Percentiles rank a stretch among this genome's conserved stretches.
Evolutionary conservation across 2,888 invertebrate genomes (phyloP).

Genomic region (Acleris emargana): DNA sequence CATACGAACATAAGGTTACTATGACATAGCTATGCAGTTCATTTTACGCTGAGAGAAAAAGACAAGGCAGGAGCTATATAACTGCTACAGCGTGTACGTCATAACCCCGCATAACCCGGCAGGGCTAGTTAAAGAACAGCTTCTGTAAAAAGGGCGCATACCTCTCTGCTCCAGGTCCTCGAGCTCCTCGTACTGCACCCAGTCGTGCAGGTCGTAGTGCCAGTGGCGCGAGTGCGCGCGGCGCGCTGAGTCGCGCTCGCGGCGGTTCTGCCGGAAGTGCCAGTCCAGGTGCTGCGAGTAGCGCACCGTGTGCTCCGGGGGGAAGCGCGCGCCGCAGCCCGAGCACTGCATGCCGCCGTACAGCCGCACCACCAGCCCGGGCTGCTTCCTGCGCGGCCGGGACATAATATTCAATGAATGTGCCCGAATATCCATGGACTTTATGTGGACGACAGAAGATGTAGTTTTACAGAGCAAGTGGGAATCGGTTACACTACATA

Average conservation of each 20-base stretch:
- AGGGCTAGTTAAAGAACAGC: too few relatives aligned
- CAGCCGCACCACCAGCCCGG: conserved; percentile 86
- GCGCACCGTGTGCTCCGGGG: conserved; percentile 93
- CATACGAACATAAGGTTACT: too few relatives aligned
- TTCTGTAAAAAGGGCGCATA: conserved; percentile 47
- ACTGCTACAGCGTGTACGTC: too few relatives aligned
- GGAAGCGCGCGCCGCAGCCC: conserved; percentile 97
- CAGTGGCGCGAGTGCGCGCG: conserved; percentile 93
- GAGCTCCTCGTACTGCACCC: conserved; percentile 97
- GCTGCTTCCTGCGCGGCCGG: conserved; percentile 90
- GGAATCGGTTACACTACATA: too few relatives aligned
- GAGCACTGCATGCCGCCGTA: conserved; percentile 98
- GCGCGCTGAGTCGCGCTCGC: conserved; percentile 92
- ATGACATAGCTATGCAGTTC: too few relatives aligned
- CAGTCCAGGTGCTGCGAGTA: conserved; percentile 99
- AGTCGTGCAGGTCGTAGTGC: conserved; percentile 95
- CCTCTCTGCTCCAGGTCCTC: conserved; percentile 95
- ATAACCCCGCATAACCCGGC: too few relatives aligned
- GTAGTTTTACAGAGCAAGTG: too few relatives aligned
- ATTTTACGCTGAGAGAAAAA: too few relatives aligned
- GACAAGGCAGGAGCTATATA: too few relatives aligned
- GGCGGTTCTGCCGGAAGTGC: conserved; percentile 98
- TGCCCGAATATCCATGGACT: too few relatives aligned
- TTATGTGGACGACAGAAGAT: too few relatives aligned
- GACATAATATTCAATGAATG: too few relatives aligned